phyloP scores from a whole-genome alignment of 23 tunicate species.

The Halocynthia aurantium region DNA sequence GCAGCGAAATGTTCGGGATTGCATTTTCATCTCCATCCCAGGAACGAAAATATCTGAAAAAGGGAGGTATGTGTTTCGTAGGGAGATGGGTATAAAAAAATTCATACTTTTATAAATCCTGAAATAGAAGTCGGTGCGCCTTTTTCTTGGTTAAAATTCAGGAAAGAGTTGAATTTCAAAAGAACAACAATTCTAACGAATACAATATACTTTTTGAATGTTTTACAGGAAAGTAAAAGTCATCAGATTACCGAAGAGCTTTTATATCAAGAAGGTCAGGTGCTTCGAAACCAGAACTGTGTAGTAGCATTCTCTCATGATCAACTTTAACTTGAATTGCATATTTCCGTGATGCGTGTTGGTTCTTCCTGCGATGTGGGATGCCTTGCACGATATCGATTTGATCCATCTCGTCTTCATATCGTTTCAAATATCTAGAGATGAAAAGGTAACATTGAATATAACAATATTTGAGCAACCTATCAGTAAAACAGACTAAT shows the following conservation, averaged over 20 bases:
- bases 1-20: conserved; percentile 38
- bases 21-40: conserved; percentile 46
- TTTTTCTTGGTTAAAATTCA: too few relatives aligned
- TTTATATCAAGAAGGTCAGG: conserved; percentile 34
- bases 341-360: conserved; percentile 38
- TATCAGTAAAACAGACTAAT: too few relatives aligned
- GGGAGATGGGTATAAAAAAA: too few relatives aligned
- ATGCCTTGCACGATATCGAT: conserved; percentile 40
- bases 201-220: too few relatives aligned
- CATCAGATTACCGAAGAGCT: conserved; percentile 11
- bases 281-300: conserved; percentile 38
- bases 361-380: conserved; percentile 37
- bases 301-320: conserved; percentile 47
- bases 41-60: conserved; percentile 24
- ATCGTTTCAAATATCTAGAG: conserved; percentile 31
- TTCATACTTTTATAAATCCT: too few relatives aligned
- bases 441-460: too few relatives aligned
- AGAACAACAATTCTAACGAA: too few relatives aligned
- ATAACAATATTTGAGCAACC: too few relatives aligned
- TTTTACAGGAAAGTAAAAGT: too few relatives aligned
- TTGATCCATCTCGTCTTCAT: conserved; percentile 53
- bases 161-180: too few relatives aligned
- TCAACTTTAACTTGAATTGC: conserved; percentile 35
- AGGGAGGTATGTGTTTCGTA: neutral
- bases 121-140: too few relatives aligned